Percentiles rank a stretch among this genome's conserved stretches.
Evolutionary conservation across 2,888 invertebrate genomes (phyloP).

Genomic region (Conomelus anceps): DNA sequence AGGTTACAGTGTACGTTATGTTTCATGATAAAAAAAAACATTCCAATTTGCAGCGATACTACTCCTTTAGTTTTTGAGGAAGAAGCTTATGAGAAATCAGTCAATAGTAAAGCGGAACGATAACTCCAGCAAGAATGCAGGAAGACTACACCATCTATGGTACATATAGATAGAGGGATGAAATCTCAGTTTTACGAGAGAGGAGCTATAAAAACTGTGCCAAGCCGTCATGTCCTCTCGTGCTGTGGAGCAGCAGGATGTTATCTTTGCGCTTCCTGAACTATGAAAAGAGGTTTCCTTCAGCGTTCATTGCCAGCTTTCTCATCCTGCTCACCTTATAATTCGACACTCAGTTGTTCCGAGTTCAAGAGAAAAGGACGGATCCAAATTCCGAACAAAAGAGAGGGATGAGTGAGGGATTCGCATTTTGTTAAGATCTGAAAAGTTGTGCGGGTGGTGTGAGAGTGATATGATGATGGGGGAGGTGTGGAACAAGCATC

Average conservation of each 20-base stretch:
- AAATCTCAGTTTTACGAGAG: neutral
- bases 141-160: neutral
- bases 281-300: neutral
- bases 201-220: neutral
- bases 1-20: neutral
- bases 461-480: neutral
- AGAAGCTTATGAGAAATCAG: neutral
- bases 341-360: neutral
- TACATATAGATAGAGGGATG: neutral
- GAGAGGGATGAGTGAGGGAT: neutral
- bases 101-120: neutral
- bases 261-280: neutral
- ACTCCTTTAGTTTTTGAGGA: too few species aligned
- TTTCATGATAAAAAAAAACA: neutral
- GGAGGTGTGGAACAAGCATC: neutral
- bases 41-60: neutral
- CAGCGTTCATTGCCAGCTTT: neutral
- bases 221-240: neutral
- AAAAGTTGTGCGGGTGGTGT: neutral
- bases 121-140: neutral
- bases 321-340: neutral
- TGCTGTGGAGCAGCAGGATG: neutral
- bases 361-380: neutral
- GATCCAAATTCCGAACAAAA: neutral
- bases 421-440: neutral